Evolutionary conservation across 2,797 vertebrate species (phyloP).

Genomic region (Chelon auratus): DNA sequence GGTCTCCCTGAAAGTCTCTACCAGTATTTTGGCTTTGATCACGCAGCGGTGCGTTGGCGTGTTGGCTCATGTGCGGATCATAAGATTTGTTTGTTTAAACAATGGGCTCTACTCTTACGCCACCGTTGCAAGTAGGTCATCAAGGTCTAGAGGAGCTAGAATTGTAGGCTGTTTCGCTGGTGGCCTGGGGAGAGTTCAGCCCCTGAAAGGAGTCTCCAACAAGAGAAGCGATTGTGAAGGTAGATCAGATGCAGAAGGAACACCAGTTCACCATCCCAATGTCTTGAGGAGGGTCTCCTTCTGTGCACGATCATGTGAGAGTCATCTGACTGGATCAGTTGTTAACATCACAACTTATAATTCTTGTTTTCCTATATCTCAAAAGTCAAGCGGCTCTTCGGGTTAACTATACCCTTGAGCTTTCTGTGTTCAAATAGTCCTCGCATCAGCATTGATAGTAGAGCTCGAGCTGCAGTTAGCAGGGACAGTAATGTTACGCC

Average conservation of each 20-base stretch:
- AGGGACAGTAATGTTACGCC: constrained; percentile 58
- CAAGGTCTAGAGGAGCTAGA: constrained; percentile 50
- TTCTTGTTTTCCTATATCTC: too few species aligned
- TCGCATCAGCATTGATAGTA: constrained; percentile 20
- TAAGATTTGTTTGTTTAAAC: constrained; percentile 50
- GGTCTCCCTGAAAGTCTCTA: not conserved
- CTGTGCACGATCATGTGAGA: constrained; percentile 50
- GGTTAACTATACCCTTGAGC: not conserved
- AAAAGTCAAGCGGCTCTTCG: not conserved
- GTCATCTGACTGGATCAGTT: constrained; percentile 54
- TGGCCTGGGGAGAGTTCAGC: constrained; percentile 16
- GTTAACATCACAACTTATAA: not conserved
- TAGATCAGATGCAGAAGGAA: constrained; percentile 39
- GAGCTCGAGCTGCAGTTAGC: constrained; percentile 44
- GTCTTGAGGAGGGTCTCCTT: constrained; percentile 35
- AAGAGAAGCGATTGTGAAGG: constrained; percentile 55
- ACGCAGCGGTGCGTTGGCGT: constrained; percentile 1
- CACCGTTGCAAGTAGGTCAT: constrained; percentile 27
- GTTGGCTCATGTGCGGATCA: constrained; percentile 58
- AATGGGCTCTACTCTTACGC: constrained; percentile 49
- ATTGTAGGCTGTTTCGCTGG: constrained; percentile 23
- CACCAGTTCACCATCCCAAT: constrained; percentile 17
- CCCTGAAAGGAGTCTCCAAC: constrained; percentile 32
- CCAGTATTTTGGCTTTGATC: constrained; percentile 9
- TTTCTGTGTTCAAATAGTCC: constrained; percentile 19